Evolutionary conservation across 1,140 invertebrate genomes (phyloP).

Genomic region (Berghia stephanieae): DNA sequence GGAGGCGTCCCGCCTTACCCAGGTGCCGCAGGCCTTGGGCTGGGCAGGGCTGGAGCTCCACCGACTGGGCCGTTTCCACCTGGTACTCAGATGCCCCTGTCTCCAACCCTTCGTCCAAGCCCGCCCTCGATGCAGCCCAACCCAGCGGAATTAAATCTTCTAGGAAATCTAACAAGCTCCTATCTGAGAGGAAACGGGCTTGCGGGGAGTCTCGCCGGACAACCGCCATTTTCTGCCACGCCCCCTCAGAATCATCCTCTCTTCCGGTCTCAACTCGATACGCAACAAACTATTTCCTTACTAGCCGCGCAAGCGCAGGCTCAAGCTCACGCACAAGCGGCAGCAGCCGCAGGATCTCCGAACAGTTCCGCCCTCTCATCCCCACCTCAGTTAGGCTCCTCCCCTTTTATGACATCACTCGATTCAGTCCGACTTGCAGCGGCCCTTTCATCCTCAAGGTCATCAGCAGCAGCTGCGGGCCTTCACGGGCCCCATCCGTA

Average conservation of each 20-base stretch:
- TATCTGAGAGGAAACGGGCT: constrained; percentile 37
- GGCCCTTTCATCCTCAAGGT: no score
- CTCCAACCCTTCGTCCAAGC: neutral
- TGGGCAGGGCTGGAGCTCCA: no score
- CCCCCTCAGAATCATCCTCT: neutral
- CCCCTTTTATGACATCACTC: constrained; percentile 33
- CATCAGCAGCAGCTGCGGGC: constrained; percentile 35
- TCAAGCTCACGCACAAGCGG: no score
- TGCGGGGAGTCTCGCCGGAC: neutral
- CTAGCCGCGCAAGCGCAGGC: constrained; percentile 29
- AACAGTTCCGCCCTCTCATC: constrained; percentile 30
- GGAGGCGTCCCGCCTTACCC: constrained; percentile 38
- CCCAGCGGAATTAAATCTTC: constrained; percentile 17
- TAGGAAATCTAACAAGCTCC: constrained; percentile 32
- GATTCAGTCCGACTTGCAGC: constrained; percentile 43
- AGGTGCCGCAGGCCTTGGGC: neutral
- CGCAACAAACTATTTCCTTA: constrained; percentile 35
- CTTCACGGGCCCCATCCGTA: no score
- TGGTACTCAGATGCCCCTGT: constrained; percentile 22
- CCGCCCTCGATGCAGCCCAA: no score
- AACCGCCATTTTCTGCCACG: neutral
- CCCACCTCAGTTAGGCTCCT: constrained; percentile 32
- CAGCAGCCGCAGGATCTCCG: no score
- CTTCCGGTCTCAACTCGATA: constrained; percentile 28
- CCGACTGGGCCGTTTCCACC: constrained; percentile 31